phyloP scores from a whole-genome alignment of 2,113 vertebrate species.

The Glaucomys volans region DNA sequence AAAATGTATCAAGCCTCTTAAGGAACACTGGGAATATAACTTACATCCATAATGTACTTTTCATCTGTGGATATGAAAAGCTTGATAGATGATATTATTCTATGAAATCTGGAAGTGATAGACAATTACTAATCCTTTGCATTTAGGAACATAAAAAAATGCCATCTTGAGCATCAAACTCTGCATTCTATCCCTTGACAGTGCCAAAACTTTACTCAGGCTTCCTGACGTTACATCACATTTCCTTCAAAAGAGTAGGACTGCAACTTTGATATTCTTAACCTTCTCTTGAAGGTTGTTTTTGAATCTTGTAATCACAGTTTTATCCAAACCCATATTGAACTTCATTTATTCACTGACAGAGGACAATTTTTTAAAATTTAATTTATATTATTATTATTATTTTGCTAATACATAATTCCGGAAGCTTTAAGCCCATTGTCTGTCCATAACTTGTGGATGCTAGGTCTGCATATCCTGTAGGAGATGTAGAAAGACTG shows the following conservation, averaged over 20 bases:
- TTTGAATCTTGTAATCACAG: background rate
- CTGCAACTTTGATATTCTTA: background rate
- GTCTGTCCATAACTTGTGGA: background rate
- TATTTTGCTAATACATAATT: background rate
- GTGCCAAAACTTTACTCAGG: background rate
- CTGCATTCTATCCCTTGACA: background rate
- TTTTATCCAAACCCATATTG: background rate
- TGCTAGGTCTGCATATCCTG: background rate
- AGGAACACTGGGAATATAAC: slow-evolving; percentile 8
- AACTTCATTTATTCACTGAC: background rate
- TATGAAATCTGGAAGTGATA: background rate
- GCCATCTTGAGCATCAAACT: background rate
- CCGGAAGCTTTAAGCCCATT: background rate
- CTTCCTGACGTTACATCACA: background rate
- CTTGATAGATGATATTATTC: slow-evolving; percentile 22
- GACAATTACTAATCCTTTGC: slow-evolving; percentile 20
- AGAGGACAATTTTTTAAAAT: background rate
- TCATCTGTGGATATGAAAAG: slow-evolving; percentile 20
- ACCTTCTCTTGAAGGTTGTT: background rate
- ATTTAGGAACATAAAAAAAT: slow-evolving; percentile 37
- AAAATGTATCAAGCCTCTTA: background rate
- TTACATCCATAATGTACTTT: background rate
- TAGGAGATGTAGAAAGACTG: background rate
- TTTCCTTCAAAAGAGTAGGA: background rate
- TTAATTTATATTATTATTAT: too few species aligned